Evolutionary conservation across 2,113 vertebrate species (phyloP), one percentile per base, ranked within the genome.

Genomic region (Leuciscus idus): DNA sequence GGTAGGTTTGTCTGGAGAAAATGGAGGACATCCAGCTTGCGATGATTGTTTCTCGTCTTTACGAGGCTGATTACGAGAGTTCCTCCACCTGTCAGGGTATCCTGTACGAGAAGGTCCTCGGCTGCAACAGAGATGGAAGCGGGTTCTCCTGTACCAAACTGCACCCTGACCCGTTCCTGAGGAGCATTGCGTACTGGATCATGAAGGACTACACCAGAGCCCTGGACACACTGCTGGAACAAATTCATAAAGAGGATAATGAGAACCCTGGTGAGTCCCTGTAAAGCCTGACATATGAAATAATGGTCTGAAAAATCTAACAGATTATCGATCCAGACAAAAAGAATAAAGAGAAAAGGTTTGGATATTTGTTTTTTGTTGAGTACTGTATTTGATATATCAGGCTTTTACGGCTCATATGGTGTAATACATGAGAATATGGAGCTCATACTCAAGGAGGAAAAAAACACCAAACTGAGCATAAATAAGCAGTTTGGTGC

Each of bases 21-120:
- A 99, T 99, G 98, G 98, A 99, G 92, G 98, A 99, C 89, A 96
- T 98, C 88, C 98, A 99, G 92, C 85, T 99, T 89, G 98, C 98
- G 81, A 97, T 99, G 96, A 95, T 99, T 75, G 97, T 99, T 86
- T 97, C 98, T 62, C 94, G 98, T 84, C 94, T 99, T 50, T 99
- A 99, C 62, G 98, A 99, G 89, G 96, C 98, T 0, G 98, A 99
- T 93, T 97, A 96, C 93, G 98, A 99, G 92, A 98, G 95, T 23
- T 98, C 97, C 13, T 96, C 97, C 83, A 99, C 98, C 0, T 99
- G 97, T 64, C 95, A 96, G 91, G 97, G 97, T 84, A 96, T 99
- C 82, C 95, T 99, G 73, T 92, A 97, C 80, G 96, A 99, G 93
- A 98, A 96, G 91, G 96, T 99, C 81, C 91, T 99, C 88, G 98